A percentile compares a stretch with the other conserved stretches of the same genome.
Conservation (phyloP, 2,113 vertebrate genomes). For the Anarhynchus alexandrinus region DNA sequence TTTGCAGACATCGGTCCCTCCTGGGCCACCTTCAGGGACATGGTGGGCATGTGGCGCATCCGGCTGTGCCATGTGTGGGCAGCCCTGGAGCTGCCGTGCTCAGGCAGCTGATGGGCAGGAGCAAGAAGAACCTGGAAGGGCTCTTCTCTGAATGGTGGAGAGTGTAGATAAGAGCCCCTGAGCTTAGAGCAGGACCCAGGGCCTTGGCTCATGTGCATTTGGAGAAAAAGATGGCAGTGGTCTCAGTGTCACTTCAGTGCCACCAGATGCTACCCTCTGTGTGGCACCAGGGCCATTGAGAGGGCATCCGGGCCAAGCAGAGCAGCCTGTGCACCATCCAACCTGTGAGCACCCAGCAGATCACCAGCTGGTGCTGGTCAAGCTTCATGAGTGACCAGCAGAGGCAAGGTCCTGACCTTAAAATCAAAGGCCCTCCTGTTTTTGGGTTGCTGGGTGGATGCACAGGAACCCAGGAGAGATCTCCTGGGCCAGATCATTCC, state of each 20-base stretch:
- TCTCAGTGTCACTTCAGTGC: not conserved
- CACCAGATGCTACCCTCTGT: not conserved
- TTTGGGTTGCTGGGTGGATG: not conserved
- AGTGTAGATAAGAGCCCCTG: too few relatives aligned
- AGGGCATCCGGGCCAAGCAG: not conserved
- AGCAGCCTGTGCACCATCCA: not conserved
- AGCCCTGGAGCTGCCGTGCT: not conserved
- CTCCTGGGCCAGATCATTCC: not conserved
- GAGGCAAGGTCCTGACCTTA: not conserved
- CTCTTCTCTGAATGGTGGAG: not conserved
- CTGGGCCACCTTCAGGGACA: not conserved
- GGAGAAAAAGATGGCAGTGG: not conserved
- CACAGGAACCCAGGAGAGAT: not conserved
- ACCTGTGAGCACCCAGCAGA: not conserved
- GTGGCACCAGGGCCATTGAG: not conserved
- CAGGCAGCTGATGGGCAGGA: not conserved
- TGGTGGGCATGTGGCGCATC: rapidly evolving
- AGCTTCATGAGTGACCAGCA: rapidly evolving
- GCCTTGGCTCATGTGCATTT: not conserved
- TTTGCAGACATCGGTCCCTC: too few relatives aligned
- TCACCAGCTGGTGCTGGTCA: not conserved
- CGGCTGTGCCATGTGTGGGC: not conserved
- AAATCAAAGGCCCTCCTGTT: not conserved
- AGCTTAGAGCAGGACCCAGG: not conserved
- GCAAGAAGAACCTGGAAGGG: not conserved